phyloP scores from a whole-genome alignment of 2,113 vertebrate genomes.

The Tupaia tana region DNA sequence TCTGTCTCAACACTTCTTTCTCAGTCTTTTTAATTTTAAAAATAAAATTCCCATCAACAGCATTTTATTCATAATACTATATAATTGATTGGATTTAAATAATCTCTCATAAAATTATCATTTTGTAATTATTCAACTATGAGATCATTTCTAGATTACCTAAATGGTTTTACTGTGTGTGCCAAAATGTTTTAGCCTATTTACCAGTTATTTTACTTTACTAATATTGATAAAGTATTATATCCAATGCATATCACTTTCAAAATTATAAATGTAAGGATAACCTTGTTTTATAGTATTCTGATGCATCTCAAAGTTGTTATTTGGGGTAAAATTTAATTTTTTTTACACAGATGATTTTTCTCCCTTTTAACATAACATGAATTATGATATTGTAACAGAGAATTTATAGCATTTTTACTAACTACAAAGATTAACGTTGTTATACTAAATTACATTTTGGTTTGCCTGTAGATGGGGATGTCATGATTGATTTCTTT shows the following conservation, averaged over 20 bases:
- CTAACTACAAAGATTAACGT: slow-evolving; percentile 58
- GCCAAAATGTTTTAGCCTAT: neutral
- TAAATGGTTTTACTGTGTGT: neutral
- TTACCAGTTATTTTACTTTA: neutral
- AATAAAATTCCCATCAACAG: neutral
- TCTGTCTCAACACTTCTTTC: neutral
- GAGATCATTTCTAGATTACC: neutral
- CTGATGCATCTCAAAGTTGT: neutral
- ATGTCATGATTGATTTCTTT: slow-evolving; percentile 66
- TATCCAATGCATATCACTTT: neutral
- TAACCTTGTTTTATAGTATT: neutral
- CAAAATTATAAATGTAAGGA: slow-evolving; percentile 24
- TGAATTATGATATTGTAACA: slow-evolving; percentile 41
- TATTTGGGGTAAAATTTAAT: slow-evolving; percentile 39
- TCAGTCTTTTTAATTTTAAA: neutral
- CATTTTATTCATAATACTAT: neutral
- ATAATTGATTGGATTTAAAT: neutral
- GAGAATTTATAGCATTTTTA: slow-evolving; percentile 56
- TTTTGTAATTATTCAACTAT: neutral
- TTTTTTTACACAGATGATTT: slow-evolving; percentile 49
- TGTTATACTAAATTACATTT: slow-evolving; percentile 58
- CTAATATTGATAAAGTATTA: neutral
- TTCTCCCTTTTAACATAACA: slow-evolving; percentile 31
- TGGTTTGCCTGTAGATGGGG: neutral
- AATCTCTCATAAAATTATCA: neutral